phyloP scores from a whole-genome alignment of 2,797 vertebrate species.

The Acrocephalus scirpaceus region DNA sequence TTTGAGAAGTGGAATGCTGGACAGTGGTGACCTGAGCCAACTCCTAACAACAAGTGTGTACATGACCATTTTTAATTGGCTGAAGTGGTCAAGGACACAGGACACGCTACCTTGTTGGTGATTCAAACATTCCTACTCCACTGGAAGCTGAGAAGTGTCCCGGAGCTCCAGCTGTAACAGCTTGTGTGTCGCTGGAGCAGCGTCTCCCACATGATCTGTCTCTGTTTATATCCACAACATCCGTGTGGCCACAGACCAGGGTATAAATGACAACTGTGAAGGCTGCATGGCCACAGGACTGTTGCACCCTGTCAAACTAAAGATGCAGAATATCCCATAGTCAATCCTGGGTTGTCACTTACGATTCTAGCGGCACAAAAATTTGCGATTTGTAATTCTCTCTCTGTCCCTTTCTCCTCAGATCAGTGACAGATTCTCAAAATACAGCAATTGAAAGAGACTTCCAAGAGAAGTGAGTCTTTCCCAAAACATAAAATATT shows the following conservation, averaged over 20 bases:
- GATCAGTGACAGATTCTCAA: slow-evolving; percentile 27
- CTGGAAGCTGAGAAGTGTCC: not conserved
- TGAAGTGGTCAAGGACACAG: not conserved
- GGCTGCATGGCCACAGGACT: slow-evolving; percentile 27
- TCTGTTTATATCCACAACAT: slow-evolving; percentile 8
- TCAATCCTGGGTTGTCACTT: slow-evolving; percentile 45
- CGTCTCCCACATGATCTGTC: not conserved
- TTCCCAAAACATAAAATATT: slow-evolving; percentile 37
- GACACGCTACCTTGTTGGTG: accelerated
- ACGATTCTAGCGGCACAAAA: not conserved
- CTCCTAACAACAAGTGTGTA: not conserved
- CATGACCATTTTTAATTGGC: not conserved
- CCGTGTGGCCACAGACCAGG: not conserved
- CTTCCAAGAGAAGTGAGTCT: slow-evolving; percentile 1
- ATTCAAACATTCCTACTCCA: not conserved
- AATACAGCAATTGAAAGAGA: slow-evolving; percentile 10
- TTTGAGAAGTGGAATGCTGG: not conserved
- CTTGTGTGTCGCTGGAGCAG: not conserved
- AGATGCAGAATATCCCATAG: not conserved
- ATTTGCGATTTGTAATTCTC: slow-evolving; percentile 6
- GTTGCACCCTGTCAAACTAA: slow-evolving; percentile 31
- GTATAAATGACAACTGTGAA: slow-evolving; percentile 39
- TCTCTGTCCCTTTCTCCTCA: slow-evolving; percentile 22
- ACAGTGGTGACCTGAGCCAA: not conserved
- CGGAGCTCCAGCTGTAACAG: not conserved